phyloP scores from a whole-genome alignment of 2,797 vertebrate species.

The Acanthornis magna region DNA sequence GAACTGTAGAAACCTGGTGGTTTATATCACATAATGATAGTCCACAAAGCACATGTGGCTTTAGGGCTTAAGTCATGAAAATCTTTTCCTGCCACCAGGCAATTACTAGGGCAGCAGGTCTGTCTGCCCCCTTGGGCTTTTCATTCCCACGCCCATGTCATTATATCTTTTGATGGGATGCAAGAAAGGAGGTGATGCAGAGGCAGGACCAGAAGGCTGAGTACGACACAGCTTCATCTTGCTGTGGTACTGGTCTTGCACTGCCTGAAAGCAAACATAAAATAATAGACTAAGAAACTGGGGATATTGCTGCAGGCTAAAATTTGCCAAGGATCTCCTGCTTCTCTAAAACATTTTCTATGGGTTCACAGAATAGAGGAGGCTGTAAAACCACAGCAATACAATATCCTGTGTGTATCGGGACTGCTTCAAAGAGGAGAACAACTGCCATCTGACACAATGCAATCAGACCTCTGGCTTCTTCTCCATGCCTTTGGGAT shows the following conservation, averaged over 20 bases:
- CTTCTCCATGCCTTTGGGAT: constrained; percentile 16
- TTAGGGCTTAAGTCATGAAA: background rate
- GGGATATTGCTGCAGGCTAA: background rate
- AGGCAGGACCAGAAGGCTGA: background rate
- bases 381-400: background rate
- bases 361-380: background rate
- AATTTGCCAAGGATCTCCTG: background rate
- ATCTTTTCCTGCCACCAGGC: background rate
- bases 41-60: background rate
- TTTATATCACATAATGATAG: background rate
- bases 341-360: background rate
- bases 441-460: background rate
- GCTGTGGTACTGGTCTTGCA: background rate
- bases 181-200: background rate
- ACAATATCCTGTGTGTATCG: background rate
- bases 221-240: background rate
- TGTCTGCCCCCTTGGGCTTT: background rate
- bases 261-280: background rate
- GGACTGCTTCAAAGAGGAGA: constrained; percentile 7
- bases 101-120: background rate
- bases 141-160: background rate
- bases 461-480: constrained; percentile 47
- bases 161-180: background rate
- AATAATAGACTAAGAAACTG: background rate
- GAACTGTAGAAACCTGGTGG: background rate